These are phyloP conservation scores for Carabus problematicus DNA, from an alignment of 2,888 invertebrate genomes.

Conservation along the genomic window DNA sequence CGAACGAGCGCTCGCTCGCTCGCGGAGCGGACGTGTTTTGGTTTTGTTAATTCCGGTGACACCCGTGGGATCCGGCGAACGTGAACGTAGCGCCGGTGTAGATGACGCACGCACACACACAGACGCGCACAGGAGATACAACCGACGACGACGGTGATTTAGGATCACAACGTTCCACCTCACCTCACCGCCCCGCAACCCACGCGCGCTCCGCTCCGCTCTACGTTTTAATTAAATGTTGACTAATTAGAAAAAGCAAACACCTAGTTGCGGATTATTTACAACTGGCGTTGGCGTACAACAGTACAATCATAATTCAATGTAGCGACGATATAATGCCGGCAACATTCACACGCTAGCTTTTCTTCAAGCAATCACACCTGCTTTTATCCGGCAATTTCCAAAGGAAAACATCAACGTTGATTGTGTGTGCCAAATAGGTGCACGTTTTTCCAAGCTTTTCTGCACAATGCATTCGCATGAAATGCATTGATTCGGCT, in stretches of 20 bases:
- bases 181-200: neutral
- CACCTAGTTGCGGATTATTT: slow-evolving; percentile 26
- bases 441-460: too few relatives aligned
- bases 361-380: too few relatives aligned
- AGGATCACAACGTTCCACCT: slow-evolving; percentile 26
- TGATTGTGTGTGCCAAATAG: too few relatives aligned
- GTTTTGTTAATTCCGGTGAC: slow-evolving; percentile 12
- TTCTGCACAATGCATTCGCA: too few relatives aligned
- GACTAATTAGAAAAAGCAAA: slow-evolving; percentile 33
- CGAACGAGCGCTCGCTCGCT: too few relatives aligned
- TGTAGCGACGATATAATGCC: too few relatives aligned
- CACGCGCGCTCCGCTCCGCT: neutral
- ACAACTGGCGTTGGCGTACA: neutral
- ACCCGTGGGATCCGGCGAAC: neutral
- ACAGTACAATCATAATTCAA: neutral
- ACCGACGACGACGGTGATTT: slow-evolving; percentile 32
- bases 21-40: neutral
- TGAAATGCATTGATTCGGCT: too few relatives aligned
- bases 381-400: too few relatives aligned
- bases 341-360: too few relatives aligned
- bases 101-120: too few relatives aligned
- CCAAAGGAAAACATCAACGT: too few relatives aligned
- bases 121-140: slow-evolving; percentile 15
- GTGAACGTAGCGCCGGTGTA: too few relatives aligned
- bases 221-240: slow-evolving; percentile 34